Conservation (phyloP, 2,888 invertebrate species). For the Caenorhabditis zanzibari region DNA sequence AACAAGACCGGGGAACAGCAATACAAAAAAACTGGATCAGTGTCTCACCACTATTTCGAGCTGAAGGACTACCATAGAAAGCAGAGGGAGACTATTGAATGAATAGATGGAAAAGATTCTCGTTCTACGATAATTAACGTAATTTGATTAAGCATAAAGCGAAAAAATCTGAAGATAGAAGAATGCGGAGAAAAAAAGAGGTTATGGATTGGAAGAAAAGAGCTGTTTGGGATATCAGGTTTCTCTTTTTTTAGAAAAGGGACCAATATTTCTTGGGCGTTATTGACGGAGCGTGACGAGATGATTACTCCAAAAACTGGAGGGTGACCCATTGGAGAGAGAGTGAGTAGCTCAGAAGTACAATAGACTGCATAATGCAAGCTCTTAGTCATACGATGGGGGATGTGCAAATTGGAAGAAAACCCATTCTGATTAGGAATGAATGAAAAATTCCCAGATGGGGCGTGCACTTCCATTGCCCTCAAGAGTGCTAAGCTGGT, state of each 20-base stretch:
- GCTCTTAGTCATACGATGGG: constrained; percentile 18
- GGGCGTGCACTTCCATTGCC: neutral
- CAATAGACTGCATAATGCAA: constrained; percentile 33
- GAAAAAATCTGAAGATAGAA: constrained; percentile 1
- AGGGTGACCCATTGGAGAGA: neutral
- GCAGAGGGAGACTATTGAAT: neutral
- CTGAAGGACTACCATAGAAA: neutral
- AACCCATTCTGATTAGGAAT: constrained; percentile 27
- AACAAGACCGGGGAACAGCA: constrained; percentile 9
- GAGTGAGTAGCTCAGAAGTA: neutral
- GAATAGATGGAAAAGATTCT: neutral
- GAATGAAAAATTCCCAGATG: constrained; percentile 10
- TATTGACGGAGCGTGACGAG: constrained; percentile 62
- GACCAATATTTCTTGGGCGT: constrained; percentile 37
- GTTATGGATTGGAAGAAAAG: constrained; percentile 29
- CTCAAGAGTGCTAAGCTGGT: neutral
- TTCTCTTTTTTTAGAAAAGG: constrained; percentile 32
- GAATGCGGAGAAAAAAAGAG: neutral
- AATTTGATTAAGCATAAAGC: constrained; percentile 41
- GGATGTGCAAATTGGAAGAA: constrained; percentile 19
- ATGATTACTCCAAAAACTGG: constrained; percentile 59
- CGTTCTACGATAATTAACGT: constrained; percentile 22
- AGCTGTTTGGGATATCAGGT: constrained; percentile 50
- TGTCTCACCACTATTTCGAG: constrained; percentile 27
- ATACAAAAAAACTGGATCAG: constrained; percentile 33